These are phyloP conservation scores for Ariopsis seemanni DNA, from an alignment of 2,113 vertebrate genomes.

Conservation along the genomic window DNA sequence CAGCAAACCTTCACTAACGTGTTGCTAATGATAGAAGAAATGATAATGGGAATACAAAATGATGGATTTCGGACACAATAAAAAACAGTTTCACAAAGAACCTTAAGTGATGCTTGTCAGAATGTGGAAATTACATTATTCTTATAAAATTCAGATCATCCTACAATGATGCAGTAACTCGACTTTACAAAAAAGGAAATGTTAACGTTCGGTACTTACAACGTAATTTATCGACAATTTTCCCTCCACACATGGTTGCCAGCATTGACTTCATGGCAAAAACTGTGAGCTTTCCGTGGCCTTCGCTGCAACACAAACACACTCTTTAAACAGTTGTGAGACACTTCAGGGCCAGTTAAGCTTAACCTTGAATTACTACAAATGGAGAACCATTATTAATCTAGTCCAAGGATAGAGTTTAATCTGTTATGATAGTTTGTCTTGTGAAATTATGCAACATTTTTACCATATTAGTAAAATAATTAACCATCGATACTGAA, in stretches of 20 bases:
- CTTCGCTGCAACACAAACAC: conserved; percentile 79
- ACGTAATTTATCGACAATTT: conserved; percentile 94
- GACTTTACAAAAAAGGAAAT: background rate
- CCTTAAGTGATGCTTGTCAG: too few relatives aligned
- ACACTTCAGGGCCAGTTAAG: background rate
- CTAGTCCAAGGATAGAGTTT: background rate
- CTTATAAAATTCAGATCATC: background rate
- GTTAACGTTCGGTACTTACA: conserved; percentile 78
- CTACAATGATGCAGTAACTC: background rate
- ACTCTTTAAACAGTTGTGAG: background rate
- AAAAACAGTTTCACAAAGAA: background rate
- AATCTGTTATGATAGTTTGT: background rate
- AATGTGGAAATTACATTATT: background rate
- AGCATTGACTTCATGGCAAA: conserved; percentile 98
- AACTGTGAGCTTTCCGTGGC: conserved; percentile 93
- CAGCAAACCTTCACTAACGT: background rate
- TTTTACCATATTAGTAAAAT: background rate
- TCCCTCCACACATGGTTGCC: conserved; percentile 95
- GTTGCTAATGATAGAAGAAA: background rate
- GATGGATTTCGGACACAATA: background rate
- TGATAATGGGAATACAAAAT: background rate
- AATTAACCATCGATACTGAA: background rate
- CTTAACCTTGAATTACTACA: background rate
- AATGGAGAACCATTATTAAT: background rate
- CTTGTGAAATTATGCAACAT: background rate